Conservation (phyloP, 1,140 invertebrate species). For the Coptotermes formosanus region DNA sequence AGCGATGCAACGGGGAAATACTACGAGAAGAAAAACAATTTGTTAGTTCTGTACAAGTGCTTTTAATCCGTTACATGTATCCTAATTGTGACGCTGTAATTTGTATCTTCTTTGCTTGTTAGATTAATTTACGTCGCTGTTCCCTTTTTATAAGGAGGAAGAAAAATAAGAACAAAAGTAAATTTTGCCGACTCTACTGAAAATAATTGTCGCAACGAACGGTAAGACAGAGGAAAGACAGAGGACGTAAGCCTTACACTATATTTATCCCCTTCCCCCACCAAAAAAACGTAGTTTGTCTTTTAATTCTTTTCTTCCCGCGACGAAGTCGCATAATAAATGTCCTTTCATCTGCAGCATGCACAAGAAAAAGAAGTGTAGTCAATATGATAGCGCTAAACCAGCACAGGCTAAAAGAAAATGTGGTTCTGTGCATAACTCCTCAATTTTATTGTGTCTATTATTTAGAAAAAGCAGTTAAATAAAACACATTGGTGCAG, state of each 20-base stretch:
- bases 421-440: neutral
- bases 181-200: neutral
- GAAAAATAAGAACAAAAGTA: neutral
- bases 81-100: no score
- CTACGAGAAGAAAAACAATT: no score
- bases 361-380: neutral
- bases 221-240: neutral
- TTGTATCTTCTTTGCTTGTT: neutral
- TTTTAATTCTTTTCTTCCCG: neutral
- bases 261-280: neutral
- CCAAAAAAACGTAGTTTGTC: neutral
- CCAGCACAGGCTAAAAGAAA: neutral
- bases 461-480: no score
- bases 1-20: no score
- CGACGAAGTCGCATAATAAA: neutral
- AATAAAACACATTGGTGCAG: no score
- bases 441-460: neutral
- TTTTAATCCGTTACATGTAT: no score
- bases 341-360: neutral
- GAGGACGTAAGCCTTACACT: neutral
- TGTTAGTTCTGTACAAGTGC: no score
- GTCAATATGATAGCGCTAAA: neutral
- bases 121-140: neutral
- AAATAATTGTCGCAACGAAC: constrained; percentile 3
- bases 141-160: neutral